Percentiles rank a stretch among this genome's conserved stretches.
Conservation (phyloP, 2,797 vertebrate genomes). For the Coendou prehensilis region DNA sequence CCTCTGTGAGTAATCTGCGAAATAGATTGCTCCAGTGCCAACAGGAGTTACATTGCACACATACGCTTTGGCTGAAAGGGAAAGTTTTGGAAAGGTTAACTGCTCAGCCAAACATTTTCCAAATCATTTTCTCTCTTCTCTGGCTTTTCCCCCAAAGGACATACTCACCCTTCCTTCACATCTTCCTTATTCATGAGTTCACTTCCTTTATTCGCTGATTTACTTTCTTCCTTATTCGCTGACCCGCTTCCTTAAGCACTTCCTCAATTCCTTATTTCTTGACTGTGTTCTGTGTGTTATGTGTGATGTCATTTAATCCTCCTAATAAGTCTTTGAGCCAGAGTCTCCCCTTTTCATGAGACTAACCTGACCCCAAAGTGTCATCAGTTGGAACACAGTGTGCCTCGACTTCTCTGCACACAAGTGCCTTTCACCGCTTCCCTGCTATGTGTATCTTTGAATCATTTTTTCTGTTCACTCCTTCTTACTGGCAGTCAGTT, state of each 20-base stretch:
- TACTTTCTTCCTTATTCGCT: background rate
- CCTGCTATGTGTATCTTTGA: background rate
- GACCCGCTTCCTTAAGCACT: background rate
- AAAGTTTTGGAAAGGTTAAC: background rate
- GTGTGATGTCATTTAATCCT: background rate
- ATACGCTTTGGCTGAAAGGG: too few relatives aligned
- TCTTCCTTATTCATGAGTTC: background rate
- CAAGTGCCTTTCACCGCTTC: background rate
- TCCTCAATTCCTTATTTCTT: background rate
- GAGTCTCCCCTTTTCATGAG: background rate
- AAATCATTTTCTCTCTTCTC: background rate
- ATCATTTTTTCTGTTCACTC: background rate
- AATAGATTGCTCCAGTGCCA: background rate
- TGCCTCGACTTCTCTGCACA: background rate
- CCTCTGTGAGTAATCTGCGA: background rate
- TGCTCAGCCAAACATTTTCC: background rate
- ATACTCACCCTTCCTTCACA: background rate
- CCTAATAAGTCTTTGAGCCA: background rate
- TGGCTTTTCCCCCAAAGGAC: background rate
- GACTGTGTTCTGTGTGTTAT: rapidly evolving
- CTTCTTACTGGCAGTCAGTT: background rate
- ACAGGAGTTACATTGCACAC: too few relatives aligned
- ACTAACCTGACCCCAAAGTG: too few relatives aligned
- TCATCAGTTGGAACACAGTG: rapidly evolving
- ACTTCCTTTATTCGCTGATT: background rate